These are phyloP conservation scores for Pongo pygmaeus DNA, from an alignment of 2,113 vertebrate species.

Conservation along the genomic window DNA sequence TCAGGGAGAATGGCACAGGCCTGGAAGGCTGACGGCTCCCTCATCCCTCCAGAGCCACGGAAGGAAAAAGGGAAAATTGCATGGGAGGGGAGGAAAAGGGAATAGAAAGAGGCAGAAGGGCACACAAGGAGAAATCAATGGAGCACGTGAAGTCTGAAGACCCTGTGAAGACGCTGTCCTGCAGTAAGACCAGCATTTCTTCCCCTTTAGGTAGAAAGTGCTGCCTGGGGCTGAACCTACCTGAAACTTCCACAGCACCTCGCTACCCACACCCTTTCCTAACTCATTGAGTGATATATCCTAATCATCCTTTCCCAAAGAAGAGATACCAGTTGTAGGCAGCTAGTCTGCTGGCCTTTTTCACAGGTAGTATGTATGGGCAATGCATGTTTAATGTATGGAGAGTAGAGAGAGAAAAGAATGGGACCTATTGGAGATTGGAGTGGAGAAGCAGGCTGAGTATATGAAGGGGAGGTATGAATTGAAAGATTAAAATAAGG, in stretches of 20 bases:
- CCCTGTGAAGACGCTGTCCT: not conserved
- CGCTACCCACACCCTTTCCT: fast-evolving
- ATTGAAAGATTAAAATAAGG: not conserved
- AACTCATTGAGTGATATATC: fast-evolving
- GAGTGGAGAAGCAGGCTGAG: not conserved
- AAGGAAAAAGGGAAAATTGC: not conserved
- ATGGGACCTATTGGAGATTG: fast-evolving
- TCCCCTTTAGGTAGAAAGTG: not conserved
- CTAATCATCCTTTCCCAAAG: not conserved
- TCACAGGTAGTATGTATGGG: too few relatives aligned
- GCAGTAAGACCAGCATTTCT: not conserved
- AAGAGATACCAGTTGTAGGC: not conserved
- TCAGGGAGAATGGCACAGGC: not conserved
- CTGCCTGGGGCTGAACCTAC: not conserved
- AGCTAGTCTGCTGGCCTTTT: not conserved
- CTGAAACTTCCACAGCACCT: not conserved
- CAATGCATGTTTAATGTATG: too few relatives aligned
- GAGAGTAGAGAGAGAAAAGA: fast-evolving
- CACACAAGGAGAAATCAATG: not conserved
- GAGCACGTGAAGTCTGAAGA: not conserved
- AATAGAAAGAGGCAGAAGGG: not conserved
- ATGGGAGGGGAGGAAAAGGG: not conserved
- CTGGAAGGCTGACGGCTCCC: not conserved
- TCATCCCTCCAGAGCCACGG: not conserved
- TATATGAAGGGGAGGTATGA: fast-evolving